Evolutionary conservation across 2,888 invertebrate species (phyloP).

Genomic region (Theodoxus fluviatilis): DNA sequence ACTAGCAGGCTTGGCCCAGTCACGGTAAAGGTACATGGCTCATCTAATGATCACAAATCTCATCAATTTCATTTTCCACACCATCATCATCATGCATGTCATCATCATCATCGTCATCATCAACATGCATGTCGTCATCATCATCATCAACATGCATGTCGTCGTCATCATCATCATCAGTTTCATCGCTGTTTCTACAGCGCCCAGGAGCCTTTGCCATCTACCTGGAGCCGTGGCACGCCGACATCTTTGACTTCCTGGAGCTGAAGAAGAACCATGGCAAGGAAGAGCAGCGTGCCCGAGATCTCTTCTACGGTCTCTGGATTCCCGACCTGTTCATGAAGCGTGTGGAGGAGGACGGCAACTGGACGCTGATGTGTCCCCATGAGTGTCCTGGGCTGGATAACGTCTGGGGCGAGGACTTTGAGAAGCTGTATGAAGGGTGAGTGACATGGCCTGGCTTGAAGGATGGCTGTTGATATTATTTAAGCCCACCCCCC

Average conservation of each 20-base stretch:
- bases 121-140: background rate
- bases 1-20: too few species aligned
- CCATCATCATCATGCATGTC: background rate
- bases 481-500: too few species aligned
- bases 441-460: constrained; percentile 71
- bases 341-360: constrained; percentile 82
- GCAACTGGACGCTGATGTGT: constrained; percentile 95
- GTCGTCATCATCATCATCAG: constrained; percentile 16
- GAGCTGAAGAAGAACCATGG: constrained; percentile 94
- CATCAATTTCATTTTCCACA: background rate
- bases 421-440: constrained; percentile 87
- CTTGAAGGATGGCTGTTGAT: too few species aligned
- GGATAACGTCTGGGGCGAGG: constrained; percentile 90
- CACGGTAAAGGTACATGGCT: too few species aligned
- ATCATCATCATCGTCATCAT: background rate
- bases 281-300: constrained; percentile 90
- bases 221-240: constrained; percentile 99
- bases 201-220: constrained; percentile 97
- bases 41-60: background rate
- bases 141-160: background rate
- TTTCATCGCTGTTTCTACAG: constrained; percentile 56
- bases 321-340: constrained; percentile 99
- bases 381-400: constrained; percentile 91
- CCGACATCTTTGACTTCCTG: constrained; percentile 93
- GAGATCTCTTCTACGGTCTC: constrained; percentile 94